Base-by-base conservation (phyloP, 2,888 invertebrate genomes). In the Cylindroiulus punctatus region DNA sequence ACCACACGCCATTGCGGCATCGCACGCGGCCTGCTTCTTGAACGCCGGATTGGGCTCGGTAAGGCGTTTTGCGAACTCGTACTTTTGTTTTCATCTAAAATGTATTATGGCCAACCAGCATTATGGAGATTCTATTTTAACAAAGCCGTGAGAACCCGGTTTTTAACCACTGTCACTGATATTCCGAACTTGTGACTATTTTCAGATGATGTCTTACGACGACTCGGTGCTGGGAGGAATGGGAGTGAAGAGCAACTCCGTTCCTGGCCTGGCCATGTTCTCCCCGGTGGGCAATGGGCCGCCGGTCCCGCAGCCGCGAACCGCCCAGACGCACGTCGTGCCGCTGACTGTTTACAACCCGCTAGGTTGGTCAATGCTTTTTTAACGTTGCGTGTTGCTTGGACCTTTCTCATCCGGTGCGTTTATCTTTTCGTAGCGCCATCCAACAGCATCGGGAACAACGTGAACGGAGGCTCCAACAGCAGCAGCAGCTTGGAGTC, bases 401-500 rank as follows among this genome's bases (percentile, higher is more conserved):
- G n/a, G n/a, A n/a, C n/a, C n/a, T n/a, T n/a, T n/a, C n/a, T 52
- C 52, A n/a, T 22, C 22, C 19, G 8, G 8, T 22, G 7, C 5
- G 0, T 65, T 22, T 1, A 19, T 26, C 4, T 65, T 0, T 30
- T 7, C 30, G 76, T 17, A 76, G 76, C 4, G 1, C 30, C 76
- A 4, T 30, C 76, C 26, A 76, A 76, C 30, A 17, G 26, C 5
- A 76, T 17, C 1, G 65, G 85, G 22, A 86, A 86, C 30, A 86
- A 86, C 30, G 86, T 86, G 26, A 82, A 86, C 26, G 87, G 87
- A 10, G 84, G 86, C 4, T 85, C 84, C 5, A 87, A 90, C 88
- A 93, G 93, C 87, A 95, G 95, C 26, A 95, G 96, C 91, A 96
- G 96, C 92, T 96, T 96, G 89, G 96, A 97, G 92, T 96, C 96